These are phyloP conservation scores for Drosophila quasianomalipes DNA, from an alignment of 2,888 invertebrate genomes.

Conservation along the genomic window DNA sequence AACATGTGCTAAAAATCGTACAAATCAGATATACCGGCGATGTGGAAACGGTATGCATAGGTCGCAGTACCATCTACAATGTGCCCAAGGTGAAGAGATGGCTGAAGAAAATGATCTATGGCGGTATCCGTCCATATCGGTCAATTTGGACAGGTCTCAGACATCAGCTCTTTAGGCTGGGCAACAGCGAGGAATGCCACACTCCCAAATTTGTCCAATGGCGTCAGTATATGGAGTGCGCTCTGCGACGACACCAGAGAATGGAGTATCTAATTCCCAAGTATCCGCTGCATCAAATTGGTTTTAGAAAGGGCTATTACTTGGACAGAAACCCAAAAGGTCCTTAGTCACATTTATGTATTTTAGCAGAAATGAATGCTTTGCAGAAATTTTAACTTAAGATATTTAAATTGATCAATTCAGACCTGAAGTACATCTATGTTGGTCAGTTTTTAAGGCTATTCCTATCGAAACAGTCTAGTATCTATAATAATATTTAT, in stretches of 20 bases:
- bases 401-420: background rate
- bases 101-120: background rate
- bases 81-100: background rate
- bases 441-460: background rate
- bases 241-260: conserved; percentile 13
- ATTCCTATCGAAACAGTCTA: background rate
- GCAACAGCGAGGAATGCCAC: conserved; percentile 23
- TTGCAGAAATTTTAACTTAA: background rate
- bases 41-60: background rate
- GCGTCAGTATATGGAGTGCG: conserved; percentile 5
- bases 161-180: background rate
- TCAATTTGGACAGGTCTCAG: conserved; percentile 15
- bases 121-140: background rate
- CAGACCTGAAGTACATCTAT: too few relatives aligned
- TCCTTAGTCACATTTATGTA: background rate
- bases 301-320: background rate
- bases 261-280: conserved; percentile 29
- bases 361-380: background rate
- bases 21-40: background rate
- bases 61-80: background rate
- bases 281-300: conserved; percentile 20
- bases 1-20: background rate
- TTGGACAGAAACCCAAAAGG: background rate
- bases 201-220: background rate
- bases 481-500: background rate